Conservation (phyloP, 2,888 invertebrate species). For the Heteromurus nitidus region DNA sequence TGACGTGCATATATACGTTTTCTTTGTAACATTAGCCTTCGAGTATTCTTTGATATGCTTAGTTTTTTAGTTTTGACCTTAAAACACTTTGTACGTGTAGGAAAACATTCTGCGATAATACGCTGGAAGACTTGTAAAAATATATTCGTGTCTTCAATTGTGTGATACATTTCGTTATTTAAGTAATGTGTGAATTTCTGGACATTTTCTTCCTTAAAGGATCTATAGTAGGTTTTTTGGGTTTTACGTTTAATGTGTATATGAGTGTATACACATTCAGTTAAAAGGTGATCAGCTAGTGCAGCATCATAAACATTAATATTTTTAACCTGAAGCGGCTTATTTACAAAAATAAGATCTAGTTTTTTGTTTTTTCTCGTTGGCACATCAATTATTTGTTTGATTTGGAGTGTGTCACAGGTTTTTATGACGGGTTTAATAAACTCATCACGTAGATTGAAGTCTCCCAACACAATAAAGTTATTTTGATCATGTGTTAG, state of each 20-base stretch:
- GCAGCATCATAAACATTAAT: neutral
- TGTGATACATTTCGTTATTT: neutral
- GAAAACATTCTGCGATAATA: too few species aligned
- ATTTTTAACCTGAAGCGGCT: neutral
- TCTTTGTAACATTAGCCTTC: too few species aligned
- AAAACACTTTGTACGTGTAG: too few species aligned
- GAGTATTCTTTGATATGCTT: too few species aligned
- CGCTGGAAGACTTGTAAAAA: neutral
- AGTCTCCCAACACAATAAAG: slow-evolving; percentile 21
- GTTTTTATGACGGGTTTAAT: neutral
- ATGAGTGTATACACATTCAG: neutral
- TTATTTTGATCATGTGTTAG: neutral
- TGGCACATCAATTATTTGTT: slow-evolving; percentile 19
- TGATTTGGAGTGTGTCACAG: neutral
- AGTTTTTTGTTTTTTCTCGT: slow-evolving; percentile 7
- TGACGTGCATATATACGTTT: too few species aligned
- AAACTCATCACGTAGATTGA: slow-evolving; percentile 14
- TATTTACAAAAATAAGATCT: slow-evolving; percentile 25
- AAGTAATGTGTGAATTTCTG: neutral
- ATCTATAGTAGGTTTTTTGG: neutral
- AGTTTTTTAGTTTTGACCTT: too few species aligned
- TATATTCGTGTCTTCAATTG: neutral
- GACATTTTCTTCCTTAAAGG: neutral
- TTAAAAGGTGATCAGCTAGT: slow-evolving; percentile 10
- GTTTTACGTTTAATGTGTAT: neutral